Evolutionary conservation across 2,888 invertebrate genomes (phyloP), one percentile per base, ranked within the genome.

Genomic region (Seira ritae): DNA sequence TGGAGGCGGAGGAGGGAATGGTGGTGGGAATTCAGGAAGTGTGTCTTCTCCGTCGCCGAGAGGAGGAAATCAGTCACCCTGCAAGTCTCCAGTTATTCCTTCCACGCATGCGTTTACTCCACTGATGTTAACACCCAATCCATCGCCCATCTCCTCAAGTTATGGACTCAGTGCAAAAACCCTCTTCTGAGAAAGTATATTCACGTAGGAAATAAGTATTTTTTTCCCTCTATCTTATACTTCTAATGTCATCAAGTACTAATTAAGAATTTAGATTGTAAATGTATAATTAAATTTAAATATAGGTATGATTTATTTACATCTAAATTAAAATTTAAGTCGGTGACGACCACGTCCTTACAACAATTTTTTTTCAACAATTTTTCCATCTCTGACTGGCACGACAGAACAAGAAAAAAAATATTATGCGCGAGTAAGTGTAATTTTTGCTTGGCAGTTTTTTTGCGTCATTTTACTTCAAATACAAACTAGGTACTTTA

Each of bases 41-140:
- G 87, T 88, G 46, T 87, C 89, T 60, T 88, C 88, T 24, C 87
- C 88, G 65, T 83, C 83, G 76, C 87, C 87, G 55, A 78, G 88
- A 78, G 87, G 88, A 77, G 87, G 88, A 77, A 88, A 86, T 84
- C 88, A 88, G 83, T 89, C 89, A 50, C 89, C 89, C 62, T 89
- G 88, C 75, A 89, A 89, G 85, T 88, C 88, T 84, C 89, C 89
- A 83, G 89, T 89, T 37, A 89, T 87, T 88, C 87, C 88, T 84
- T 88, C 89, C 87, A 86, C 87, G 31, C 88, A 89, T 84, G 85
- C 87, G 60, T 89, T 89, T 84, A 88, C 88, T 78, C 89, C 89
- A 84, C 86, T 89, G 82, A 89, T 89, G 89, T 75, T 89, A 84
- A 89, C 89, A 78, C 89, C 88, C 66, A 89, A 89, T 86, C 89